phyloP scores from a whole-genome alignment of 2,888 invertebrate genomes.

The Physocephala rufipes region DNA sequence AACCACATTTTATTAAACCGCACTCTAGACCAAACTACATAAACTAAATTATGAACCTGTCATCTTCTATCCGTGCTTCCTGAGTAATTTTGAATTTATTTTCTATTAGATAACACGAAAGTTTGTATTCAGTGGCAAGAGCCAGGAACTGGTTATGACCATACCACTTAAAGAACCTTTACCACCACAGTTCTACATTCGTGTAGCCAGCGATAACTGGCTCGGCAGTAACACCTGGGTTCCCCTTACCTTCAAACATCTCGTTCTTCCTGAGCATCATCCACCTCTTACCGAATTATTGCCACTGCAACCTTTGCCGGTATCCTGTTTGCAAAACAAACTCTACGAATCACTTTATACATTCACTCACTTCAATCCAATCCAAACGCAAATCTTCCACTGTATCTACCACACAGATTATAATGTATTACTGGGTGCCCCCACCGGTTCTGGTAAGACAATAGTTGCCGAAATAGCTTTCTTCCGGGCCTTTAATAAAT shows the following conservation, averaged over 20 bases:
- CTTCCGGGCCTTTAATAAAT: conserved; percentile 85
- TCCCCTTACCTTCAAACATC: conserved; percentile 80
- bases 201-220: conserved; percentile 85
- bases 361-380: conserved; percentile 97
- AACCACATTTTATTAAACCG: too few relatives aligned
- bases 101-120: conserved; percentile 52
- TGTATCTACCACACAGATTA: conserved; percentile 93
- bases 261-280: conserved; percentile 90
- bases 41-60: too few relatives aligned
- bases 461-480: conserved; percentile 98
- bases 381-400: conserved; percentile 98
- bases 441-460: conserved; percentile 92
- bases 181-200: conserved; percentile 90
- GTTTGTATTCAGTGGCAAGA: conserved; percentile 76
- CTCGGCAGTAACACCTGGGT: conserved; percentile 70
- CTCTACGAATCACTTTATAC: conserved; percentile 83
- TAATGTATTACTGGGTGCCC: conserved; percentile 91
- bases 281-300: conserved; percentile 93
- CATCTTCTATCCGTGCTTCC: not conserved
- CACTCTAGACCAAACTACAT: too few relatives aligned
- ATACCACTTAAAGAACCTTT: conserved; percentile 92
- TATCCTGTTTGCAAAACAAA: conserved; percentile 81
- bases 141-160: conserved; percentile 90
- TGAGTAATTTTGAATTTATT: not conserved
- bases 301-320: conserved; percentile 88